phyloP scores from a whole-genome alignment of 1,140 invertebrate genomes.

The Zaprionus ghesquierei region DNA sequence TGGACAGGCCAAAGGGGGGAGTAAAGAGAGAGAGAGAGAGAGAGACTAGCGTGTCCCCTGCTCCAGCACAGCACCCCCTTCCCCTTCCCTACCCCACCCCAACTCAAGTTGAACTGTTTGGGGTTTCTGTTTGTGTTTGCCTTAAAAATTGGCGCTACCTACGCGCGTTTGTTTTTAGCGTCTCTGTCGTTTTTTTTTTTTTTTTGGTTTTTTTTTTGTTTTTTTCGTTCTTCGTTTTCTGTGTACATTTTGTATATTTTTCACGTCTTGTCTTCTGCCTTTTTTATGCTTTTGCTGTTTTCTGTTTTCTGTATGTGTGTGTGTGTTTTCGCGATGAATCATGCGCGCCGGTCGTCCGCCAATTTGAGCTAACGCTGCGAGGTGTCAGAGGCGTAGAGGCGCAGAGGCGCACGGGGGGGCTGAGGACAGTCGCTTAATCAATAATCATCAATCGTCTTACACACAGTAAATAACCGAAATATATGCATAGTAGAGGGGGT shows the following conservation, averaged over 20 bases:
- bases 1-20: conserved; percentile 43
- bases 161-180: conserved; percentile 74
- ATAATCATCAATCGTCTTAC: conserved; percentile 79
- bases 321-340: conserved; percentile 62
- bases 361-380: conserved; percentile 29
- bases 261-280: conserved; percentile 28
- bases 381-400: too few relatives aligned
- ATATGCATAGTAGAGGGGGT: not conserved
- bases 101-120: conserved; percentile 44
- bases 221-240: not conserved
- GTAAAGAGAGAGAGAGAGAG: too few relatives aligned
- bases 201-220: not conserved
- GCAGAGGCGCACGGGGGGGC: not conserved
- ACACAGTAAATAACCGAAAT: conserved; percentile 61
- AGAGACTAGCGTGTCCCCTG: not conserved
- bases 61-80: not conserved
- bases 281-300: conserved; percentile 7
- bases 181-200: conserved; percentile 32
- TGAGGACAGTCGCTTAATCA: conserved; percentile 54
- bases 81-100: not conserved
- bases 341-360: conserved; percentile 37
- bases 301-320: not conserved
- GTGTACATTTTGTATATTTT: conserved; percentile 37
- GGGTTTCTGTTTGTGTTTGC: conserved; percentile 50
- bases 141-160: conserved; percentile 76